Base-by-base conservation (phyloP, 2,888 invertebrate species). In the Limnephilus marmoratus region DNA sequence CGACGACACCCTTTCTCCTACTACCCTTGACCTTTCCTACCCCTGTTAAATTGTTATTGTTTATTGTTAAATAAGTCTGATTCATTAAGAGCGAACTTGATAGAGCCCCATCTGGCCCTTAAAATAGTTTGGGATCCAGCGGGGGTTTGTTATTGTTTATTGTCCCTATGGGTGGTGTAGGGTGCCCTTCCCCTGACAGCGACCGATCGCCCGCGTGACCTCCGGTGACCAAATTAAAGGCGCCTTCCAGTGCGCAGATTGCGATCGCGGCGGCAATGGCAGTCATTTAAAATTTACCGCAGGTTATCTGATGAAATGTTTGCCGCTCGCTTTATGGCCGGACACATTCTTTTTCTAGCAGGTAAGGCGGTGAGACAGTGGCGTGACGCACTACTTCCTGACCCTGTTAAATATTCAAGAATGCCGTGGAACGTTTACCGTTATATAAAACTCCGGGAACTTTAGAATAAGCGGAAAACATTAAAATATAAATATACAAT, bases 261-360 rank as follows among this genome's bases (percentile, higher is more conserved):
- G 34, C 81, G 18, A 91, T 91, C 91, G 81, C 29, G 11, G 53
- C 34, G 87, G 91, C 88, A 87, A 91, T 88, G 18, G 53, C 34
- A 81, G 91, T 91, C 82, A 91, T 91, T 91, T 91, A 87, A 87
- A 91, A 91, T 91, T 91, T 91, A 91, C 87, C 87, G 81, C 82
- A 34, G 88, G 81, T 45, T 91, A 91, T 91, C 91, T 87, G 91
- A 91, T 91, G 53, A 88, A 49, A 82, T n/a, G 80, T 91, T 87
- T 49, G 80, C 80, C 53, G 37, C n/a, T 81, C 88, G 45, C 37
- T 91, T 88, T 91, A 91, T 9, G 88, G 88, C 88, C 91, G 91
- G 88, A 91, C 49, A 49, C 81, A 82, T 81, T 81, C 45, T 81
- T 91, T 87, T 91, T 41, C 37, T 37, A 24, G 68, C 91, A 68